These are phyloP conservation scores for Microplitis mediator DNA, from an alignment of 1,140 invertebrate genomes.

Conservation along the genomic window DNA sequence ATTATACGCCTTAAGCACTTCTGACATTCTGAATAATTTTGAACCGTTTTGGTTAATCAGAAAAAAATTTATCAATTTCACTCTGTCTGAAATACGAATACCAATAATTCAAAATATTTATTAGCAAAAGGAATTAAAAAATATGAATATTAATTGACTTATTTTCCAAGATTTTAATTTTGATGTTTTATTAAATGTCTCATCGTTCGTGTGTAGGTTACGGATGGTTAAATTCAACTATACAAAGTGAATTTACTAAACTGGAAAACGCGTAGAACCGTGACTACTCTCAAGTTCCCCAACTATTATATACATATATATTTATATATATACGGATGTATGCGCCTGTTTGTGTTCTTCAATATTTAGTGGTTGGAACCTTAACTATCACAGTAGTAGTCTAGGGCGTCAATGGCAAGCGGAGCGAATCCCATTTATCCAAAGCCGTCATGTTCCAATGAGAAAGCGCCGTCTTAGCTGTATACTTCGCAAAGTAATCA, in stretches of 20 bases:
- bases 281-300: not conserved
- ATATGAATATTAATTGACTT: too few relatives aligned
- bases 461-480: not conserved
- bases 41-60: too few relatives aligned
- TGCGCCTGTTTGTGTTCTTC: not conserved
- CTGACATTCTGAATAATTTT: too few relatives aligned
- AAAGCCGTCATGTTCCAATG: not conserved
- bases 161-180: too few relatives aligned
- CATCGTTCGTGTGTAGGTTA: not conserved
- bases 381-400: too few relatives aligned
- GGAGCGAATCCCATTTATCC: slow-evolving; percentile 1
- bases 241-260: not conserved
- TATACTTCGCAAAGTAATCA: not conserved
- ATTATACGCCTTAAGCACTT: too few relatives aligned
- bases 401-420: not conserved
- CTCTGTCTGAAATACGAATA: too few relatives aligned
- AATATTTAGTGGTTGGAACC: not conserved
- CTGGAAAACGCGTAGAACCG: not conserved
- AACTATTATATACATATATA: not conserved
- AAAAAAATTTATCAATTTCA: too few relatives aligned
- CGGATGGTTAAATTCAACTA: not conserved
- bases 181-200: not conserved
- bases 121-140: too few relatives aligned
- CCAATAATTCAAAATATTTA: too few relatives aligned
- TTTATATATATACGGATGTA: not conserved